phyloP scores from a whole-genome alignment of 2,113 vertebrate genomes.

The Brachyhypopomus occidentalis region DNA sequence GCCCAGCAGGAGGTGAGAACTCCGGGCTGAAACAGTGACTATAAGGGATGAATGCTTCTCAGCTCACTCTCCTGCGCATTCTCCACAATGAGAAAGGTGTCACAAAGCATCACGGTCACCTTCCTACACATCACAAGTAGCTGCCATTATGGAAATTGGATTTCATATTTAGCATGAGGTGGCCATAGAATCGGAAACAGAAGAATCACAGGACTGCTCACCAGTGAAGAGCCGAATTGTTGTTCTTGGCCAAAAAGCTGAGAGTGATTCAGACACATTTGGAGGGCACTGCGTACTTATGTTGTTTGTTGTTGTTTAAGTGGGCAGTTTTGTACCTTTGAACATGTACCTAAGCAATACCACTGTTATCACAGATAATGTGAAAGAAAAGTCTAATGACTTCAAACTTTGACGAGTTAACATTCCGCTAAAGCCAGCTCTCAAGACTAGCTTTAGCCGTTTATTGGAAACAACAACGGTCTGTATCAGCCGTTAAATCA shows the following conservation, averaged over 20 bases:
- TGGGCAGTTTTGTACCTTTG: background rate
- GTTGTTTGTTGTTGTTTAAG: conserved; percentile 7
- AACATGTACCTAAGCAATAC: conserved; percentile 1
- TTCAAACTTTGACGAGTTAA: conserved; percentile 21
- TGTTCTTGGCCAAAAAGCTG: background rate
- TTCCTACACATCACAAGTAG: conserved; percentile 14
- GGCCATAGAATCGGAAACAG: conserved; percentile 1
- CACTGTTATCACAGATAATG: background rate
- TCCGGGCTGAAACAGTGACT: conserved; percentile 30
- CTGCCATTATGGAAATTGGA: conserved; percentile 38
- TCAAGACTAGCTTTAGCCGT: conserved; percentile 13
- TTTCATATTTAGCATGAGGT: conserved; percentile 24
- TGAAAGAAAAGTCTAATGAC: conserved; percentile 21
- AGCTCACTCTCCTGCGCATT: conserved; percentile 20
- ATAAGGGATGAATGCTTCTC: conserved; percentile 33
- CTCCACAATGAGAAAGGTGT: background rate
- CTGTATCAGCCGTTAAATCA: conserved; percentile 48
- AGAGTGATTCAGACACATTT: conserved; percentile 25
- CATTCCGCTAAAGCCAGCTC: conserved; percentile 23
- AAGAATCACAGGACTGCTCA: conserved; percentile 11
- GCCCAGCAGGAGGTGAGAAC: conserved; percentile 44
- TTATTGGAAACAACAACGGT: conserved; percentile 39
- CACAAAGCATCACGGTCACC: conserved; percentile 24
- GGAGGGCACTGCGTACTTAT: background rate
- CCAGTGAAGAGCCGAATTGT: conserved; percentile 1